Base-by-base conservation (phyloP, 1,140 invertebrate species). In the Bombyx mori region DNA sequence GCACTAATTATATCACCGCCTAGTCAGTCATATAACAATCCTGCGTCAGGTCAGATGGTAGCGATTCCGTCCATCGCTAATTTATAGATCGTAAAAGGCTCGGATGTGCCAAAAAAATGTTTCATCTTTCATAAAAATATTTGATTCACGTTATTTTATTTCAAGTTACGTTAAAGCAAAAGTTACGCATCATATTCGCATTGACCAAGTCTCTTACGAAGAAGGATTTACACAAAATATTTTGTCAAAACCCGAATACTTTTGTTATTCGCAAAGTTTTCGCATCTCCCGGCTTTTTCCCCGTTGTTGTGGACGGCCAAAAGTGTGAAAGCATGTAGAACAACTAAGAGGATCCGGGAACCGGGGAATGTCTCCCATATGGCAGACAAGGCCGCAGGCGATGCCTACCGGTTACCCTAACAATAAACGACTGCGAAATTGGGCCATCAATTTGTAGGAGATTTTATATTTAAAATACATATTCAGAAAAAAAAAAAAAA, bases 281-380 rank as follows among this genome's bases (percentile, higher is more conserved):
- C 66, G 52, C 68, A 71, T 69, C 48, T 56, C 44, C 64, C 54
- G 46, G 53, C 53, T 56, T 63, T 51, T 54, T 56, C 49, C 44
- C 52, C 46, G 46, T 54, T 56, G 55, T 66, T 60, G 66, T 64
- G 68, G 70, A 65, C 63, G 61, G 53, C 62, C 63, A 65, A 76
- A 79, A 82, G 77, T 82, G 77, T 78, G 69, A 81, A 81, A 79
- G 62, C 71, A 62, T 83, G 77, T 80, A 70, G 54, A 62, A 71
- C 58, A 73, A 78, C 66, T 68, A 68, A 60, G 58, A 54, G 63
- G 54, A 65, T 65, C 62, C 58, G 56, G 64, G 56, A 65, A 74
- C 72, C 62, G 73, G 65, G 68, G 73, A 69, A 71, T 68, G 58
- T 73, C 61, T 68, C 71, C 66, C 68, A 66, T 59, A 73, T 68